A percentile compares a stretch with the other conserved stretches of the same genome.
phyloP scores from a whole-genome alignment of 2,113 vertebrate genomes.

The Tragulus kanchil region DNA sequence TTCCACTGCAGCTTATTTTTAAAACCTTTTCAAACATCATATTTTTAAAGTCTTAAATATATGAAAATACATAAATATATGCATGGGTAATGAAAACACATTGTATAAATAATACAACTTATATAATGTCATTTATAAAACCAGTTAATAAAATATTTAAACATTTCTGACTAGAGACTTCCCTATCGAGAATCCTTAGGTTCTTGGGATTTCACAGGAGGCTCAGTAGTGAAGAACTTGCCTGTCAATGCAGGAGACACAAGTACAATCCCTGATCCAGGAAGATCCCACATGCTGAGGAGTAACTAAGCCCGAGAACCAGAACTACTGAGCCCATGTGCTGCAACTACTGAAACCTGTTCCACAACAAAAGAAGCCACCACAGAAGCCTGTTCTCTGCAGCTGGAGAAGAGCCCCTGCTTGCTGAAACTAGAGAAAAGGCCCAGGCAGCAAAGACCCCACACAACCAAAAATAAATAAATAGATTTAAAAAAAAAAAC shows the following conservation, averaged over 20 bases:
- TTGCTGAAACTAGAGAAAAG: too few relatives aligned
- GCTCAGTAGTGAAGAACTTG: neutral
- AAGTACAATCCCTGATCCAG: neutral
- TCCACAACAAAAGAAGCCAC: too few relatives aligned
- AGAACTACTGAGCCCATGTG: neutral
- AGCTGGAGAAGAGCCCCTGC: too few relatives aligned
- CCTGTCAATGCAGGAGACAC: neutral
- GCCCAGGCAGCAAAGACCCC: too few relatives aligned
- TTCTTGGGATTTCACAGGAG: neutral
- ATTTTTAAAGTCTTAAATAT: constrained; percentile 38
- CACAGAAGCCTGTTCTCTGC: too few relatives aligned
- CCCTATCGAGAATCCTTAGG: neutral
- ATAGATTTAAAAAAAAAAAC: too few relatives aligned
- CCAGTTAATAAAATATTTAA: constrained; percentile 23
- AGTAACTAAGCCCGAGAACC: neutral
- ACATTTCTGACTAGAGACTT: constrained; percentile 3
- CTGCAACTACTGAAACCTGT: too few relatives aligned
- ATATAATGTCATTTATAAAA: neutral
- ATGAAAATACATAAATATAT: neutral
- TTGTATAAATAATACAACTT: neutral
- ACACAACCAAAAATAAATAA: too few relatives aligned
- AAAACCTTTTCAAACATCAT: neutral
- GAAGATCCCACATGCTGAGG: neutral
- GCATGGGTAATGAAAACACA: neutral
- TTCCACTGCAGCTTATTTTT: neutral